Conservation (phyloP, 92 coral and sea anemone species). For the Epizoanthus stellaris region DNA sequence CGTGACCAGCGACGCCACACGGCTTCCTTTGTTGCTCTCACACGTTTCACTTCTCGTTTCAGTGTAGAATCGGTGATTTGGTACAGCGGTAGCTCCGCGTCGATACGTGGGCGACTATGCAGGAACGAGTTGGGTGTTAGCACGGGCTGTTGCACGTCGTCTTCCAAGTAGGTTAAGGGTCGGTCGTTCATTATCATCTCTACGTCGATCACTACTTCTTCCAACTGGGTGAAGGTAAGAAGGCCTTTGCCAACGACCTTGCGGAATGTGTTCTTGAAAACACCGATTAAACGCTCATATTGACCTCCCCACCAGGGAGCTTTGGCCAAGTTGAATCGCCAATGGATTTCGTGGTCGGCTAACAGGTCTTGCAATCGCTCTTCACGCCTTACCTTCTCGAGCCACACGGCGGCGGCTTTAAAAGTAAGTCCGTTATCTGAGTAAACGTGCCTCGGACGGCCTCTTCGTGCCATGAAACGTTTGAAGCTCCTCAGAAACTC, state of each 20-base stretch:
- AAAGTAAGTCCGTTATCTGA: constrained; percentile 2
- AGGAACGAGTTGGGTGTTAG: constrained; percentile 14
- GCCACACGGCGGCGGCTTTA: neutral
- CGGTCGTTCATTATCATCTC: neutral
- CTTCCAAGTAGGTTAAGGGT: neutral
- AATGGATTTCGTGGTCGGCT: neutral
- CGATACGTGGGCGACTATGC: neutral
- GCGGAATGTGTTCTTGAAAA: no score
- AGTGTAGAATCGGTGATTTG: neutral
- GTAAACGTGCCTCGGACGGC: neutral
- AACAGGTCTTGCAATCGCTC: no score
- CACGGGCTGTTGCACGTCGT: neutral
- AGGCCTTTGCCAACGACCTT: neutral
- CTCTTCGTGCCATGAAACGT: constrained; percentile 1
- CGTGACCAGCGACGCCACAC: constrained; percentile 4
- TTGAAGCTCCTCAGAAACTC: neutral
- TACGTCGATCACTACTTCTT: neutral
- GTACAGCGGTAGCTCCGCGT: neutral
- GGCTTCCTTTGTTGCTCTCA: neutral
- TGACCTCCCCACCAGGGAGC: no score
- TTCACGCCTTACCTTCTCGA: neutral
- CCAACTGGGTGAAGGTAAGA: neutral
- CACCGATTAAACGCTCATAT: no score
- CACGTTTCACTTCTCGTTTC: constrained; percentile 1
- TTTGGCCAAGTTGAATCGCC: neutral